Evolutionary conservation across 2,888 invertebrate genomes (phyloP), one percentile per base, ranked within the genome.

Genomic region (Drosophila prolongata): DNA sequence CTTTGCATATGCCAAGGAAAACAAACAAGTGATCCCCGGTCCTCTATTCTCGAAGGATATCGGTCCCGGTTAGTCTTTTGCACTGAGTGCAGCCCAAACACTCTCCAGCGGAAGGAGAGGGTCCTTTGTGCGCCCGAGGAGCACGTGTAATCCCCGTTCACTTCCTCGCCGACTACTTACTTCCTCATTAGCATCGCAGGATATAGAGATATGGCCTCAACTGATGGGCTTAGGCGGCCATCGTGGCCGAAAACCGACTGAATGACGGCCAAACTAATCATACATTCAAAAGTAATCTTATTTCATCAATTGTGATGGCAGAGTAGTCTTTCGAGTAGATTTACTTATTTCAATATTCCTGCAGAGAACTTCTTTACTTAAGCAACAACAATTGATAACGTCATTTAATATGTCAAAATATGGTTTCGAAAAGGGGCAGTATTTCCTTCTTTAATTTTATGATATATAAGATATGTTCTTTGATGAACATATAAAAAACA

Each of bases 1-100:
- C 66, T 88, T 88, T 88, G 87, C 83, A 83, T 83, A 88, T 76
- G 86, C 37, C 55, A 64, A 40, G 13, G 72, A 79, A 82, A 88
- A 86, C 76, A 88, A 86, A 85, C 76, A 88, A 87, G 78, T 81
- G 82, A 55, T 71, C 56, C 64, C 19, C 11, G 34, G 44, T 14
- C 16, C 38, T 27, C 44, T 55, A 49, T 8, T 27, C 42, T 14
- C 27, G 34, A 46, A 13, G 38, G 24, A 64, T 35, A 64, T 35
- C 47, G 30, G 30, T 34, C 47, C 47, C 30, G 34, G 47, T 47
- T 47, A 34, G 47, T 47, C 47, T 47, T 47, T 47, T 47, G 30
- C 47, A 14, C 30, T 11, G 16, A 16, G 16, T 16, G 16, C n/a
- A 30, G 27, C 46, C 46, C 62, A 64, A 43, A 59, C 35, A 55